Evolutionary conservation across 2,888 invertebrate species (phyloP), one percentile per base, ranked within the genome.

Genomic region (Vannuccia rotundouncinata): DNA sequence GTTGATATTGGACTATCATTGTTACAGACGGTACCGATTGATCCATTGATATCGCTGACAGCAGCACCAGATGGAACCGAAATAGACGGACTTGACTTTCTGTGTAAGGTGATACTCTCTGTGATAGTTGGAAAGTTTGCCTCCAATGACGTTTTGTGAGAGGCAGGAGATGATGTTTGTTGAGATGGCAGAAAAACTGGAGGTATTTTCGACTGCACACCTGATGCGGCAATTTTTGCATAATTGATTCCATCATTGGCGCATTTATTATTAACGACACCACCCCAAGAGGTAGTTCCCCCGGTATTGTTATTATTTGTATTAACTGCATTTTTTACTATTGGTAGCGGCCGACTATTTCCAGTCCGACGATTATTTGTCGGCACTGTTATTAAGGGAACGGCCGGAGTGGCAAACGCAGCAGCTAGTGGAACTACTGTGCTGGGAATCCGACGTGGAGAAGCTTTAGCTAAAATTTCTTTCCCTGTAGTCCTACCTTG

Each of bases 401-500:
- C 66, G 22, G 66, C 66, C 2, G 66, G 22, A 22, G 66, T 5
- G 2, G 22, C 2, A 2, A 13, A 27, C 5, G 2, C 66, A 5
- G 5, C 22, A 22, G 66, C 25, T n/a, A 66, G 66, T 2, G 66
- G 66, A 22, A 66, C 66, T 22, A 66, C 66, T 22, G 66, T 66
- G 45, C 45, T 45, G 17, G 10, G 5, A 5, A 45, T 17, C 2
- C 66, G 66, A n/a, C 66, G 66, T 66, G 66, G 66, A 13, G 66
- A 66, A 66, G 66, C 66, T 22, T 66, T 66, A 22, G 66, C 66
- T 22, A 66, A 27, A 66, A 66, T 66, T 22, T 66, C 66, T 28
- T 59, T 78, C 1, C 78, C 78, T 10, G 78, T 78, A 1, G 66
- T 78, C 29, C 59, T 80, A 25, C 79, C 74, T 1, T 74, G 31